These are phyloP conservation scores for Stegastes partitus DNA, from an alignment of 2,113 vertebrate species.

Conservation along the genomic window DNA sequence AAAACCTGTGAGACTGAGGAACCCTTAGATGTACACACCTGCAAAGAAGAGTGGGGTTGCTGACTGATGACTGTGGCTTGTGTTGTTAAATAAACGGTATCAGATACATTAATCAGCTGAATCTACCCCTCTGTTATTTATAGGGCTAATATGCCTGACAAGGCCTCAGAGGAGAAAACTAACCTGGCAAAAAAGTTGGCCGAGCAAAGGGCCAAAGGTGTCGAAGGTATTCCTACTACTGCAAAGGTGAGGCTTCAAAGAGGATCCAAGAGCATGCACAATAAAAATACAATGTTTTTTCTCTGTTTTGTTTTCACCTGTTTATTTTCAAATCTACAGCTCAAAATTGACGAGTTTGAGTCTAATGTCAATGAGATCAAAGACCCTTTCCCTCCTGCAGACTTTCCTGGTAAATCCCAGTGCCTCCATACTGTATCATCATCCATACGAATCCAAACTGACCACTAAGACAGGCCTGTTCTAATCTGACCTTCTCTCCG, in stretches of 20 bases:
- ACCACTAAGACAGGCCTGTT: not conserved
- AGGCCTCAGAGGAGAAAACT: conserved; percentile 90
- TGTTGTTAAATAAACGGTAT: not conserved
- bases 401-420: conserved; percentile 90
- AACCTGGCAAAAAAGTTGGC: conserved; percentile 88
- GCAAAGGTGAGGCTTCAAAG: conserved; percentile 87
- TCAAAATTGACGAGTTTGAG: conserved; percentile 96
- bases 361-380: conserved; percentile 95
- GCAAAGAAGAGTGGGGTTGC: too few species aligned
- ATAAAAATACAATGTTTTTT: not conserved
- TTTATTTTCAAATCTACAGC: conserved; percentile 80
- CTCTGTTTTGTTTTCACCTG: not conserved
- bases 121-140: not conserved
- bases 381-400: conserved; percentile 95
- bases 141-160: conserved; percentile 88
- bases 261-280: not conserved
- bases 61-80: too few species aligned
- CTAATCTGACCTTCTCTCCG: not conserved
- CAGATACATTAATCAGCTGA: not conserved
- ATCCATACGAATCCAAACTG: not conserved
- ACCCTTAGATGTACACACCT: too few species aligned
- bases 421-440: not conserved
- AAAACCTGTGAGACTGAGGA: too few species aligned
- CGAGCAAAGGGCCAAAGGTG: conserved; percentile 89
- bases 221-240: conserved; percentile 92